Conservation (phyloP, 1,140 invertebrate genomes). For the Heliconius hermathena region DNA sequence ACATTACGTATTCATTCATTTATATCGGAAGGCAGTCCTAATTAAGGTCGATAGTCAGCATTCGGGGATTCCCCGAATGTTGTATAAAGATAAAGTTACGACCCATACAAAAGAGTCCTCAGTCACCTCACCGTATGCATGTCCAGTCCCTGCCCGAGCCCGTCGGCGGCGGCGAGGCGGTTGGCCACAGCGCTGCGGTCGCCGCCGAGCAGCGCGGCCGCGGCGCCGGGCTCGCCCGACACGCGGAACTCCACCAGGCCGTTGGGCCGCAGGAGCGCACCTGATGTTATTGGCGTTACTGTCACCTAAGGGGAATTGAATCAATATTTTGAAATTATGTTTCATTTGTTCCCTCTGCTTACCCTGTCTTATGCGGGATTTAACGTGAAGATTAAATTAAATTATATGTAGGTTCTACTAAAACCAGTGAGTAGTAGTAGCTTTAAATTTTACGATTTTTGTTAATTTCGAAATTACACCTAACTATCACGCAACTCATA, state of each 20-base stretch:
- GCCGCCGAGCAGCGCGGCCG: conserved; percentile 56
- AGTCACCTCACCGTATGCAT: conserved; percentile 53
- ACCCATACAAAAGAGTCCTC: too few species aligned
- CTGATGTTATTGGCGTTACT: conserved; percentile 49
- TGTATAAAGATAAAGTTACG: too few species aligned
- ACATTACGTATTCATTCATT: too few species aligned
- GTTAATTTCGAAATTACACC: not conserved
- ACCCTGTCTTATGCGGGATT: too few species aligned
- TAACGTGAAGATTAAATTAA: too few species aligned
- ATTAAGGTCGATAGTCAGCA: too few species aligned
- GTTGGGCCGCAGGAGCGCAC: conserved; percentile 54
- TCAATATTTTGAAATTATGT: too few species aligned
- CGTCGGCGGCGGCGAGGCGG: conserved; percentile 51
- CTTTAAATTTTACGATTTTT: not conserved
- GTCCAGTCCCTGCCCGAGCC: conserved; percentile 63
- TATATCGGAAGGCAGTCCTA: too few species aligned
- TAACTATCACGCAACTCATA: not conserved
- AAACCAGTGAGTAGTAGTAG: too few species aligned
- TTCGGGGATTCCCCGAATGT: too few species aligned
- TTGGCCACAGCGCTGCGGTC: conserved; percentile 49
- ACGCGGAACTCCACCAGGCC: conserved; percentile 63
- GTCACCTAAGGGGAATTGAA: conserved; percentile 45
- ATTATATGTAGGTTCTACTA: too few species aligned
- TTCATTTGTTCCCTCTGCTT: too few species aligned
- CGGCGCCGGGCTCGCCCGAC: conserved; percentile 53